Percentiles rank a stretch among this genome's conserved stretches.
phyloP scores from a whole-genome alignment of 2,113 vertebrate genomes.

The Pseudonaja textilis region DNA sequence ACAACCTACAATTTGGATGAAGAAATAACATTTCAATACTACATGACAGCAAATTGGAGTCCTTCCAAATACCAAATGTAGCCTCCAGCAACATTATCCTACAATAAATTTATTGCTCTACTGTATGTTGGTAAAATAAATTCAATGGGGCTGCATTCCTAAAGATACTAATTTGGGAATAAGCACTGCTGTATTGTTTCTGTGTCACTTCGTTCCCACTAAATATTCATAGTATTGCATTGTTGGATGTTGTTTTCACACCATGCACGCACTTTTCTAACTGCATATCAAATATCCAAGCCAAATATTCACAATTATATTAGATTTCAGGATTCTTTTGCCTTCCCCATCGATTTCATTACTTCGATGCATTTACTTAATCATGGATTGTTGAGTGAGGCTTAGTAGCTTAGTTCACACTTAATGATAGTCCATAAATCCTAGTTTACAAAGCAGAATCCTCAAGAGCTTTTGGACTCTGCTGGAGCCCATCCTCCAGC shows the following conservation, averaged over 20 bases:
- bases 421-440: not conserved
- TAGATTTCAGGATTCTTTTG: not conserved
- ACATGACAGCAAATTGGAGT: not conserved
- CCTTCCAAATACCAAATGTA: not conserved
- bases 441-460: not conserved
- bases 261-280: not conserved
- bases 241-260: not conserved
- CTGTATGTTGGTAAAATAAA: not conserved
- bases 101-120: not conserved
- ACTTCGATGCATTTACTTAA: not conserved
- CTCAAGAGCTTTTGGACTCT: not conserved
- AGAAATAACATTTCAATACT: not conserved
- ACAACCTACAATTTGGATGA: not conserved
- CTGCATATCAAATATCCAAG: not conserved
- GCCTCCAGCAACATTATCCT: not conserved
- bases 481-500: not conserved
- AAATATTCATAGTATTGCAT: not conserved
- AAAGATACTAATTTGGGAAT: not conserved
- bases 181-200: not conserved
- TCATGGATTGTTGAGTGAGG: not conserved
- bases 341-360: not conserved
- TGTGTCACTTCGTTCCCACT: not conserved
- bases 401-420: not conserved
- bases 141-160: not conserved
- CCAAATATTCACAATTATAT: not conserved